Conservation (phyloP, 2,797 vertebrate genomes). For the Sus cebifrons region DNA sequence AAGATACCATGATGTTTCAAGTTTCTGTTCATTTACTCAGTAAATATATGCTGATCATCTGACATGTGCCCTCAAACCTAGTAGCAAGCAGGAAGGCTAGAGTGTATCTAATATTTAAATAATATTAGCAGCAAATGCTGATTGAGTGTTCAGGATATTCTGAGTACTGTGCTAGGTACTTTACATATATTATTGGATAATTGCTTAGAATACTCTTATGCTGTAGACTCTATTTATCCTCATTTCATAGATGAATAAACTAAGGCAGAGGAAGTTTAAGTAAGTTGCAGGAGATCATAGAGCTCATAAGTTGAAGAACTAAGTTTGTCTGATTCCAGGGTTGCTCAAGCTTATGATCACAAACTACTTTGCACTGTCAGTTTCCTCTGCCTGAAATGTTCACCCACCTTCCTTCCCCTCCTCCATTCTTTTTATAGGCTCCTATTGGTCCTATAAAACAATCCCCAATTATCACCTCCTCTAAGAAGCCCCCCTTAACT, state of each 20-base stretch:
- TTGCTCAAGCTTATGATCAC: background rate
- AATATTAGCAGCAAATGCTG: background rate
- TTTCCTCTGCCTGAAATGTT: background rate
- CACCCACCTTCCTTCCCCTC: rapidly evolving
- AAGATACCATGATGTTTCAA: background rate
- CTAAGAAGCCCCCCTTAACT: conserved; percentile 28
- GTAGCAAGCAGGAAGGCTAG: background rate
- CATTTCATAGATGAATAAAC: conserved; percentile 53
- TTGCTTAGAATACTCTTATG: background rate
- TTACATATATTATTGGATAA: background rate
- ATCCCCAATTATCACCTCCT: background rate
- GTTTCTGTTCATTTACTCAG: background rate
- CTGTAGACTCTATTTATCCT: background rate
- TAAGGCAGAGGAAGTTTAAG: background rate
- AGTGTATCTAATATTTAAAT: background rate
- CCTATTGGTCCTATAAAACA: background rate
- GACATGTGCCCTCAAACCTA: background rate
- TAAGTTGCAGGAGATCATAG: background rate
- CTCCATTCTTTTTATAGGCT: background rate
- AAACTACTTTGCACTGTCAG: background rate
- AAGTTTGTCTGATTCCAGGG: background rate
- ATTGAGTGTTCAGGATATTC: background rate
- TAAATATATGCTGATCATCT: background rate
- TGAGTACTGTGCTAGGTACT: background rate
- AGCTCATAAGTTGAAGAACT: background rate